These are phyloP conservation scores for Drosophila parthenogenetica DNA, from an alignment of 2,888 invertebrate species.

Conservation along the genomic window DNA sequence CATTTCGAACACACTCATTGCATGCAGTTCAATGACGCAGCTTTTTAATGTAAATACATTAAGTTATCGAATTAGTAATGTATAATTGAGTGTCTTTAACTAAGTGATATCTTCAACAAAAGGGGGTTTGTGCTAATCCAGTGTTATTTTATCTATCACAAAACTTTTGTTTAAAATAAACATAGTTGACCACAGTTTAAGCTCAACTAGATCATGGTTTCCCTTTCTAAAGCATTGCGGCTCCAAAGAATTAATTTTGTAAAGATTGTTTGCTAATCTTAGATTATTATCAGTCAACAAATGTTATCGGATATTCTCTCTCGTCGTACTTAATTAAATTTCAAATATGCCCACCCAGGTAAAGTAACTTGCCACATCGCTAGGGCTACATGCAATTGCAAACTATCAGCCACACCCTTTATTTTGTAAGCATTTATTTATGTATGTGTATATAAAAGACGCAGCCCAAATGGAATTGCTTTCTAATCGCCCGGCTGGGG, in stretches of 20 bases:
- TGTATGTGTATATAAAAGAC: constrained; percentile 19
- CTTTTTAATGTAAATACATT: constrained; percentile 33
- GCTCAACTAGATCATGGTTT: not conserved
- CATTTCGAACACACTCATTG: constrained; percentile 11
- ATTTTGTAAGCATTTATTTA: constrained; percentile 3
- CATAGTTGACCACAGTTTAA: not conserved
- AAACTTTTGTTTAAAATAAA: constrained; percentile 3
- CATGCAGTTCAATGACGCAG: constrained; percentile 39
- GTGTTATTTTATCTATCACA: constrained; percentile 15
- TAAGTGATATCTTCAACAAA: constrained; percentile 26
- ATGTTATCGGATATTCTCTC: not conserved
- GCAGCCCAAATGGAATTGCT: constrained; percentile 70
- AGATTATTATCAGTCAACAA: not conserved
- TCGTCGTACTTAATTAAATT: no score
- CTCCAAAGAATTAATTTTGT: no score
- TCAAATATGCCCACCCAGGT: not conserved
- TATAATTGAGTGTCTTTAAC: constrained; percentile 25
- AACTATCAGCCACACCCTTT: constrained; percentile 59
- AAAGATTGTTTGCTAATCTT: no score
- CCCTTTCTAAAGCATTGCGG: no score
- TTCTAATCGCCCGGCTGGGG: constrained; percentile 65
- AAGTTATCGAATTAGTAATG: constrained; percentile 23
- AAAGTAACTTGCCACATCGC: not conserved
- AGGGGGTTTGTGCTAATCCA: constrained; percentile 14
- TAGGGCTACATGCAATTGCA: constrained; percentile 40